phyloP scores from a whole-genome alignment of 1,140 invertebrate species.

The Bombus turneri region DNA sequence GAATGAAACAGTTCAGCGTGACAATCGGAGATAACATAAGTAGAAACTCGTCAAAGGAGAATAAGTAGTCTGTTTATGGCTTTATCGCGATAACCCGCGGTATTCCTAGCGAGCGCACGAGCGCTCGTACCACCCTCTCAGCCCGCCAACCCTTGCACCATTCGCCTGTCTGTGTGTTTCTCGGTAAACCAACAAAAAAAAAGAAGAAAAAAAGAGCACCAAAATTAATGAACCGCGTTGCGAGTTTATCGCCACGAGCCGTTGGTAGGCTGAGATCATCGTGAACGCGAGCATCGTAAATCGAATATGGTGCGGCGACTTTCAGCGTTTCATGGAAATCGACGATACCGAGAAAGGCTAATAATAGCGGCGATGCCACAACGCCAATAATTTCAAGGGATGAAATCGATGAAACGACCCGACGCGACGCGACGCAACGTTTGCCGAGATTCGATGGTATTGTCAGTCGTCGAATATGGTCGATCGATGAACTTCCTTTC shows the following conservation, averaged over 20 bases:
- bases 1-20: slow-evolving; percentile 56
- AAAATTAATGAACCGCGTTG: slow-evolving; percentile 55
- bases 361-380: slow-evolving; percentile 30
- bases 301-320: slow-evolving; percentile 2
- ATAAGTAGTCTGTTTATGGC: slow-evolving; percentile 37
- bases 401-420: background rate
- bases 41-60: slow-evolving; percentile 13
- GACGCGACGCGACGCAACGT: too few species aligned
- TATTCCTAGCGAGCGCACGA: slow-evolving; percentile 12
- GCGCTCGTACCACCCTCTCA: background rate
- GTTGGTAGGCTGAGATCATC: slow-evolving; percentile 5
- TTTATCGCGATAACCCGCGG: slow-evolving; percentile 41
- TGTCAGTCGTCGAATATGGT: background rate
- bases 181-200: background rate
- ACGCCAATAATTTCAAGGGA: slow-evolving; percentile 20
- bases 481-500: background rate
- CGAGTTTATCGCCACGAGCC: slow-evolving; percentile 53
- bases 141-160: background rate
- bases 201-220: slow-evolving; percentile 24
- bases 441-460: background rate
- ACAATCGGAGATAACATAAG: slow-evolving; percentile 42
- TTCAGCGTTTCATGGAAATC: slow-evolving; percentile 41
- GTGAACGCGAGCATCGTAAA: slow-evolving; percentile 8
- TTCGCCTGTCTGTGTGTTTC: slow-evolving; percentile 6
- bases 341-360: slow-evolving; percentile 24